Percentiles rank a stretch among this genome's conserved stretches.
These are phyloP conservation scores for Nomada lathburiana DNA, from an alignment of 2,888 invertebrate genomes.

Conservation along the genomic window DNA sequence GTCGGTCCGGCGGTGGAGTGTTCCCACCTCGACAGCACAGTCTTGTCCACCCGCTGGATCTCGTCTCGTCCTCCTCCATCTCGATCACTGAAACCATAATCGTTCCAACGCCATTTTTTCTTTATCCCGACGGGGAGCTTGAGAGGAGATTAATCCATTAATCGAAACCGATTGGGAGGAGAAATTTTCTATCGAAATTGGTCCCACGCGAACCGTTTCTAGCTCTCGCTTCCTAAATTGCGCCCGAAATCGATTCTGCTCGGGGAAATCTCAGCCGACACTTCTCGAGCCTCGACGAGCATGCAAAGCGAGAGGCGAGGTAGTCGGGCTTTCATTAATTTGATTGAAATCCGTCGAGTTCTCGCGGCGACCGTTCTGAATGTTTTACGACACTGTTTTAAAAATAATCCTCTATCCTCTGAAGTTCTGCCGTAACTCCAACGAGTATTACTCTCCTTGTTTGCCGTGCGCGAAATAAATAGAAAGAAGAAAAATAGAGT, in stretches of 20 bases:
- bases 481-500: background rate
- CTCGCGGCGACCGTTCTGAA: background rate
- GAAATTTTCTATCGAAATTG: too few species aligned
- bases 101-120: conserved; percentile 9
- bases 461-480: background rate
- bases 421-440: background rate
- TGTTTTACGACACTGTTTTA: conserved; percentile 15
- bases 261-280: conserved; percentile 1
- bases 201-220: too few species aligned
- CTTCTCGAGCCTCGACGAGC: conserved; percentile 5
- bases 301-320: background rate
- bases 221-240: background rate
- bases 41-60: conserved; percentile 74
- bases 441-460: too few species aligned
- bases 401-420: background rate
- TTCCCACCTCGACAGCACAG: conserved; percentile 77
- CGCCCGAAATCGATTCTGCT: conserved; percentile 20
- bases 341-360: conserved; percentile 13
- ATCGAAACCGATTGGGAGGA: too few species aligned
- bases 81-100: conserved; percentile 72
- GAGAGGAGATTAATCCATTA: too few species aligned
- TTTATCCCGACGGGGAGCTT: background rate
- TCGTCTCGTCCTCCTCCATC: conserved; percentile 75
- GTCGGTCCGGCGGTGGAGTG: conserved; percentile 74
- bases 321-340: conserved; percentile 40